Evolutionary conservation across 2,113 vertebrate species (phyloP), one percentile per base, ranked within the genome.

Genomic region (Lepus americanus): DNA sequence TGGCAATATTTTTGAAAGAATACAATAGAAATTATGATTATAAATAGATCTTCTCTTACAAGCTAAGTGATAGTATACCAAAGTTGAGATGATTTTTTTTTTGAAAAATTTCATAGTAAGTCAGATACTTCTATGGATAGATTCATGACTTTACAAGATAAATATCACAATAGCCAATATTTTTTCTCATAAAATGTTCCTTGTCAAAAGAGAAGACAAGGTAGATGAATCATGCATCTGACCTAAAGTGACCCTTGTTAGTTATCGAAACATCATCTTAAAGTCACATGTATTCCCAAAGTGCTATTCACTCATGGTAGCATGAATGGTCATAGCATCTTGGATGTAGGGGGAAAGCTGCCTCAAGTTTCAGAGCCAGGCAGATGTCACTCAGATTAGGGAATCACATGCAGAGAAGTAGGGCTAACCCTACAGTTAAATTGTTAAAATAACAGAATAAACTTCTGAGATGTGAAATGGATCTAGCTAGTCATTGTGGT

Each of bases 261-360:
- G 53, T 92, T 93, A 59, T 85, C 61, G 81, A 63, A 89, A 87
- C 39, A 23, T 86, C 17, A 59, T 23, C 63, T 91, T 89, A 55
- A 87, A 78, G 87, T 39, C 36, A 63, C 80, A 74, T 88, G 1
- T 64, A 49, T 86, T 92, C n/a, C 87, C 29, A 44, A 76, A 87
- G 23, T 67, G 27, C 44, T 51, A 70, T 69, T 76, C 22, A 36
- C 17, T 64, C 7, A 44, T 27, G 29, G 23, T 77, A 31, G 16
- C 9, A 55, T 61, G 64, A 27, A 81, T 55, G 67, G 55, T 83
- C 12, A 12, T 53, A 39, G 27, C 39, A 51, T 89, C 33, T 10
- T 64, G n/a, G 61, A 55, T 61, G 44, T 53, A 66, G 20, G 1
- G 55, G 17, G 33, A 78, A 53, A 66, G 10, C 44, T n/a, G 67